Conservation (phyloP, 2,888 invertebrate genomes). For the Athalia circularis region DNA sequence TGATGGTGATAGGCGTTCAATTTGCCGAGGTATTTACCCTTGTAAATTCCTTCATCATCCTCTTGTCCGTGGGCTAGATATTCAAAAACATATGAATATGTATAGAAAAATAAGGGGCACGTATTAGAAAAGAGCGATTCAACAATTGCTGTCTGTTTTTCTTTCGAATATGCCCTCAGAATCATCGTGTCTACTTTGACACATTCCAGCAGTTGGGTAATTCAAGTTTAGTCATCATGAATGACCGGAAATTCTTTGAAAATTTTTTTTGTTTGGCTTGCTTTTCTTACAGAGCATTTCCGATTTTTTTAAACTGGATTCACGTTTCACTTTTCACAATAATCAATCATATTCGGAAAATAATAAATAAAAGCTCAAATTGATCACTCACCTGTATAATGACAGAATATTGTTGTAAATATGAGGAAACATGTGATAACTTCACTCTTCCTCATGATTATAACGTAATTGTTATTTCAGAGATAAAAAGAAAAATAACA, state of each 20-base stretch:
- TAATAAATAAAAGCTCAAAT: background rate
- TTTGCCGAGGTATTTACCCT: constrained; percentile 88
- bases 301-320: no score
- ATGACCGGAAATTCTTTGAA: no score
- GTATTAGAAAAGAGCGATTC: no score
- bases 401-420: background rate
- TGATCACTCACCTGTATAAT: constrained; percentile 14
- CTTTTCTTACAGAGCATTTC: no score
- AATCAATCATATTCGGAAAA: background rate
- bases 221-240: no score
- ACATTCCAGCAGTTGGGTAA: no score
- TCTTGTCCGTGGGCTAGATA: constrained; percentile 74
- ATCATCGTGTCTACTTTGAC: no score
- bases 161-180: no score
- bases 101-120: no score
- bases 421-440: background rate
- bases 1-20: constrained; percentile 94
- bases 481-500: background rate
- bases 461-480: background rate
- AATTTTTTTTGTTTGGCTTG: no score
- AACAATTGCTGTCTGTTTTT: no score
- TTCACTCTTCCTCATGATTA: constrained; percentile 22
- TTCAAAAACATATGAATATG: no score
- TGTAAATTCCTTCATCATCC: constrained; percentile 85
- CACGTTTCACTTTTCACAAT: background rate